A percentile compares a stretch with the other conserved stretches of the same genome.
Evolutionary conservation across 2,888 invertebrate species (phyloP).

Genomic region (Fragum fragum): DNA sequence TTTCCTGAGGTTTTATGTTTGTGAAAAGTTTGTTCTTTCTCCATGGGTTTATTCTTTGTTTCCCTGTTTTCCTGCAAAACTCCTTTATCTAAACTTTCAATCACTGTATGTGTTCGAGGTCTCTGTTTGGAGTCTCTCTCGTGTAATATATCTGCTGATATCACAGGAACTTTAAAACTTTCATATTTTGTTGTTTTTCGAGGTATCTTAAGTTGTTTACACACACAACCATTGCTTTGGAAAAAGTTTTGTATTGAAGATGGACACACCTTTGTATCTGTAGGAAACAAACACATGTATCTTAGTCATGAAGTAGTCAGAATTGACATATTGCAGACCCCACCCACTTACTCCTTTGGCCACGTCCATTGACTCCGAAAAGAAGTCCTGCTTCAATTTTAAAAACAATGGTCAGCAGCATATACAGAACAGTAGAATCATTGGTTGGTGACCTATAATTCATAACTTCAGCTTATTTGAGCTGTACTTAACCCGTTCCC

Average conservation of each 20-base stretch:
- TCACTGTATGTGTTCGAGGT: not conserved
- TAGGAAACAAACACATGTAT: too few species aligned
- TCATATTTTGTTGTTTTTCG: slow-evolving; percentile 52
- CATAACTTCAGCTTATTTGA: too few species aligned
- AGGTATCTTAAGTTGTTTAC: slow-evolving; percentile 57
- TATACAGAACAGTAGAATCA: too few species aligned
- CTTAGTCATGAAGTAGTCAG: too few species aligned
- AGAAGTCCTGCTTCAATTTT: too few species aligned
- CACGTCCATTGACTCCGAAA: too few species aligned
- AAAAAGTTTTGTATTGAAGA: slow-evolving; percentile 81
- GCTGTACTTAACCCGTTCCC: too few species aligned
- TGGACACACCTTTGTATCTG: slow-evolving; percentile 78
- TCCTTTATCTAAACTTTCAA: not conserved
- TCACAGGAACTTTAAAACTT: slow-evolving; percentile 60
- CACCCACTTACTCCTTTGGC: too few species aligned
- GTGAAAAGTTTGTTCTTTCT: not conserved
- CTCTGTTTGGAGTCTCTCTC: not conserved
- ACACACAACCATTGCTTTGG: slow-evolving; percentile 61
- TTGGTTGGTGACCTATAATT: too few species aligned
- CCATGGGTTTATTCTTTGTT: not conserved
- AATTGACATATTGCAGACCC: too few species aligned
- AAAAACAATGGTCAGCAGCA: too few species aligned
- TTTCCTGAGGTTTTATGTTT: not conserved
- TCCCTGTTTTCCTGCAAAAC: not conserved
- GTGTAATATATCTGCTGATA: slow-evolving; percentile 21